Evolutionary conservation across 1,140 invertebrate genomes (phyloP).

Genomic region (Nixonia krombeini): DNA sequence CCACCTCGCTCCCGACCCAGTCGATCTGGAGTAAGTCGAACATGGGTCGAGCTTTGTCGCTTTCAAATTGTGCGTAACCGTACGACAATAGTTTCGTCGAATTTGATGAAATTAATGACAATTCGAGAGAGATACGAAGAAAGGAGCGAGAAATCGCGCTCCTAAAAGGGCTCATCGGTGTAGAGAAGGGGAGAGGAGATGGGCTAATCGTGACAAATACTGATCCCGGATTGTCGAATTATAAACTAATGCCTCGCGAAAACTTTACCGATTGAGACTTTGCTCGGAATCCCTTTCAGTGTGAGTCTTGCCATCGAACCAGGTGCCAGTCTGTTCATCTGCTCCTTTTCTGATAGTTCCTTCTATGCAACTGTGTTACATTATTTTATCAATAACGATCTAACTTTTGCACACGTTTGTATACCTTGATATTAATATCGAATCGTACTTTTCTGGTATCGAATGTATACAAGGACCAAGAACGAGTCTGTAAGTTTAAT

Average conservation of each 20-base stretch:
- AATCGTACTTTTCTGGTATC: conserved; percentile 3
- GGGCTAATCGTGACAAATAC: conserved; percentile 72
- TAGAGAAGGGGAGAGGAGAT: conserved; percentile 41
- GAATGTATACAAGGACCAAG: conserved; percentile 14
- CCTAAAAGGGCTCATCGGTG: conserved; percentile 40
- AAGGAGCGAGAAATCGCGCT: conserved; percentile 42
- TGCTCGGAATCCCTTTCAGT: conserved; percentile 35
- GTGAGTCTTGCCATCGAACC: conserved; percentile 36
- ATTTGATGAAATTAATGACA: conserved; percentile 69
- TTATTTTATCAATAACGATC: too few species aligned
- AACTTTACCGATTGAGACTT: conserved; percentile 41
- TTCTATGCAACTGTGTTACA: too few species aligned
- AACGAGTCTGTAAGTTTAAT: conserved; percentile 23
- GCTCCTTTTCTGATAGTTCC: too few species aligned
- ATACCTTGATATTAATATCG: not conserved
- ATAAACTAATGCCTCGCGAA: conserved; percentile 69
- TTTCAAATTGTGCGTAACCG: conserved; percentile 65
- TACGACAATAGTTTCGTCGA: conserved; percentile 64
- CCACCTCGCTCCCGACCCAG: conserved; percentile 15
- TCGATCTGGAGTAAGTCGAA: conserved; percentile 48
- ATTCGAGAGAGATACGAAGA: conserved; percentile 49
- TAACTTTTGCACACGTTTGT: too few species aligned
- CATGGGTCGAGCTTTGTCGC: conserved; percentile 56
- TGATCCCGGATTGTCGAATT: conserved; percentile 70
- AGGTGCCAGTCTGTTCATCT: conserved; percentile 28